A percentile compares a stretch with the other conserved stretches of the same genome.
Conservation (phyloP, 2,113 vertebrate species). For the Xiphophorus maculatus region DNA sequence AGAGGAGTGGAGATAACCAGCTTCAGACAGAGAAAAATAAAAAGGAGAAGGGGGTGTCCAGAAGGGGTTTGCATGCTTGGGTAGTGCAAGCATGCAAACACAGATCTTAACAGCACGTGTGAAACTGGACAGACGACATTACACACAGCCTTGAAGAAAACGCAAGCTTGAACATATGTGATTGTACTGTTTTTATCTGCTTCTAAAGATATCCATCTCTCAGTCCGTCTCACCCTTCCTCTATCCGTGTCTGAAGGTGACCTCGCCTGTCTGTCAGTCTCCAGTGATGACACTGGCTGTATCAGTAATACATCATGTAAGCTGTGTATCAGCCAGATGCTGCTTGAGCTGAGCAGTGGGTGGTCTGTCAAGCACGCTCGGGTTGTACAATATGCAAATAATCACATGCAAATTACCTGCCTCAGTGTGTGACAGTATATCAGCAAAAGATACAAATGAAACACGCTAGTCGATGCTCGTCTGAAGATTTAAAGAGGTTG, state of each 20-base stretch:
- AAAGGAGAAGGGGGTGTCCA: conserved; percentile 1
- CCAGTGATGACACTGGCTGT: conserved; percentile 62
- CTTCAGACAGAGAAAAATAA: conserved; percentile 26
- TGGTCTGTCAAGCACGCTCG: conserved; percentile 62
- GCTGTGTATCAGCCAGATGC: conserved; percentile 65
- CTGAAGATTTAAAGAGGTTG: conserved; percentile 42
- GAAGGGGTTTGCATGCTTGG: not conserved
- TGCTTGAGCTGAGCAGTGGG: conserved; percentile 58
- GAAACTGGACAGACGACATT: conserved; percentile 38
- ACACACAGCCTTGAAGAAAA: conserved; percentile 10
- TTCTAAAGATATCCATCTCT: conserved; percentile 63
- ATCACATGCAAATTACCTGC: conserved; percentile 71
- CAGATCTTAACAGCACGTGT: conserved; percentile 27
- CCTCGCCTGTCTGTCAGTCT: conserved; percentile 71
- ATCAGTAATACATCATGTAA: conserved; percentile 74
- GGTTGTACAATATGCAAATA: conserved; percentile 75
- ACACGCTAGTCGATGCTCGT: conserved; percentile 26
- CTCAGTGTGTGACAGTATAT: conserved; percentile 45
- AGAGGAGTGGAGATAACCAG: conserved; percentile 24
- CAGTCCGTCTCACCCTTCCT: conserved; percentile 1
- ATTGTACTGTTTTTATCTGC: conserved; percentile 62
- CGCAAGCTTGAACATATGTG: conserved; percentile 42
- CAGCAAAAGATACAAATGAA: conserved; percentile 57
- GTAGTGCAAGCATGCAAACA: conserved; percentile 38
- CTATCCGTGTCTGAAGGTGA: conserved; percentile 71